phyloP scores from a whole-genome alignment of 2,888 invertebrate species.

The Drosophila robusta region DNA sequence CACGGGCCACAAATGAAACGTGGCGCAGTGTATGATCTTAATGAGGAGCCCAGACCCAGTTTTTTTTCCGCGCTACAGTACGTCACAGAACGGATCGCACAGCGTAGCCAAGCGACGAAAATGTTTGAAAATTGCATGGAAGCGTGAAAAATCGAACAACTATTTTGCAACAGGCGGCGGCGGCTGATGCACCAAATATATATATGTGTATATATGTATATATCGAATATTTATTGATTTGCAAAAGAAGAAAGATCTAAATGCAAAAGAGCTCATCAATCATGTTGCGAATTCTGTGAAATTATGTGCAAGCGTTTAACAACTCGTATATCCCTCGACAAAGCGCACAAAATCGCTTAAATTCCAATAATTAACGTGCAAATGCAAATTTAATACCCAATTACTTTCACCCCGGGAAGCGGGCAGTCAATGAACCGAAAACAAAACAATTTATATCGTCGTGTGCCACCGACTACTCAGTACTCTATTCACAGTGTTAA shows the following conservation, averaged over 20 bases:
- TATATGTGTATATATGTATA: neutral
- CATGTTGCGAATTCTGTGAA: constrained; percentile 60
- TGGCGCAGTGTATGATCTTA: constrained; percentile 71
- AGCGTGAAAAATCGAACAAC: constrained; percentile 75
- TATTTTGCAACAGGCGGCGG: constrained; percentile 51
- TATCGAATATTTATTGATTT: constrained; percentile 66
- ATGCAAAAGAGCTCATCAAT: constrained; percentile 61
- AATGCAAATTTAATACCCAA: constrained; percentile 45
- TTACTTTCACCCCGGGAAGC: constrained; percentile 49
- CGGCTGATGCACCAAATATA: neutral
- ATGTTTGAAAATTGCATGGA: constrained; percentile 71
- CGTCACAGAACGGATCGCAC: constrained; percentile 8
- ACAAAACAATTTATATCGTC: constrained; percentile 16
- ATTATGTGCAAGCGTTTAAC: constrained; percentile 61
- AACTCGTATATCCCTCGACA: constrained; percentile 59
- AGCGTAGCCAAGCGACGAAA: constrained; percentile 49
- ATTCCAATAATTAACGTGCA: constrained; percentile 61
- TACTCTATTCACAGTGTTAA: neutral
- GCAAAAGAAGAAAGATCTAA: constrained; percentile 15
- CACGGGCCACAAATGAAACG: constrained; percentile 64
- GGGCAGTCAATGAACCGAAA: constrained; percentile 56
- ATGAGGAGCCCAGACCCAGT: constrained; percentile 60
- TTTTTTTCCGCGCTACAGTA: constrained; percentile 10
- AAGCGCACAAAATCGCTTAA: constrained; percentile 51
- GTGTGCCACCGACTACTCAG: neutral